These are phyloP conservation scores for Acanthosepion pharaonis DNA, from an alignment of 2,888 invertebrate genomes.

Conservation along the genomic window DNA sequence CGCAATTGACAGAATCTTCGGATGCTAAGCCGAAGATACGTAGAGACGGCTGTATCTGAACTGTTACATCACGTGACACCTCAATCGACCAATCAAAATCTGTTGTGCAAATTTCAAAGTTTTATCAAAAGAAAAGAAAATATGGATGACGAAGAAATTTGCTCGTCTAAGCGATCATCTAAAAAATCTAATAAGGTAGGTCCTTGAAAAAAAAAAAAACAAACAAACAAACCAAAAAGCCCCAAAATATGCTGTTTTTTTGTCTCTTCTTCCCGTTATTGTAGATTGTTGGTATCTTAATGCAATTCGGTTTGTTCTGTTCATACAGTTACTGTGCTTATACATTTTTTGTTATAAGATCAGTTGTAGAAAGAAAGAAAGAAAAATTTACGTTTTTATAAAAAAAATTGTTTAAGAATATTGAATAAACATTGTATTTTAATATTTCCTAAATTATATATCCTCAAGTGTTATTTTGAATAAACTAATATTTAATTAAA, in stretches of 20 bases:
- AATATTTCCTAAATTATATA: no score
- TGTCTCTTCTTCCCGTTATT: not conserved
- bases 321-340: not conserved
- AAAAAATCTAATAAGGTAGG: not conserved
- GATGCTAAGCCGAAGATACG: no score
- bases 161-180: not conserved
- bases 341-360: not conserved
- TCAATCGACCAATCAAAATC: not conserved
- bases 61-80: not conserved
- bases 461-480: no score
- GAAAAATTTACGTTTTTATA: no score
- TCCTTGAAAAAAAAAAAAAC: not conserved
- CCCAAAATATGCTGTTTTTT: not conserved
- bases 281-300: not conserved
- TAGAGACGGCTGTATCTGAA: not conserved
- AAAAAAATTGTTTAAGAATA: no score
- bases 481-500: no score
- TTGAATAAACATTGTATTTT: no score
- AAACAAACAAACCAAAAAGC: no score
- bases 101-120: constrained; percentile 14
- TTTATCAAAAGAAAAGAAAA: not conserved
- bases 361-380: no score
- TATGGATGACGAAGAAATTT: not conserved
- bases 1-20: no score
- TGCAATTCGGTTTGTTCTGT: not conserved